Base-by-base conservation (phyloP, 2,888 invertebrate genomes). In the Lasioglossum marginatum region DNA sequence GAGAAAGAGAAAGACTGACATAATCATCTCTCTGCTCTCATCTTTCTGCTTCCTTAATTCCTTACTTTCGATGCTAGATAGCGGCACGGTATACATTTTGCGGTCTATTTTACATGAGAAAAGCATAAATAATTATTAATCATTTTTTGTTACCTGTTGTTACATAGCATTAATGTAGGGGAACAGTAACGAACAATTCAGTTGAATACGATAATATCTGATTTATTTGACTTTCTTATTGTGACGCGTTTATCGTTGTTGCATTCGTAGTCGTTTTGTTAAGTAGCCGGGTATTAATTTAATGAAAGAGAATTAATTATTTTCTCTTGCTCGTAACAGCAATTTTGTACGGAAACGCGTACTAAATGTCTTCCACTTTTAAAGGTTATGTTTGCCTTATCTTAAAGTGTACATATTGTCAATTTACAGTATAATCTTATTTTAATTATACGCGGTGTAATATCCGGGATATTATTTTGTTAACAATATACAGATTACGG, bases 71-170 rank as follows among this genome's bases (percentile, higher is more conserved):
- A 8, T 52, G 71, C 48, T n/a, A 72, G 27, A 31, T 83, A 19
- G 19, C 48, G 48, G 6, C 48, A 48, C 48, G 19, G 6, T 19
- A 6, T 19, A 48, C 2, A 6, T 48, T 19, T 19, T 6, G 6
- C 19, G 2, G 2, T 57, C 4, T n/a, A 19, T 31, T 45, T 31
- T 4, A 14, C 8, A 1, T 34, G n/a, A 10, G n/a, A 66, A 72
- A 52, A 8, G 66, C 63, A 5, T 82, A 43, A 77, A 57, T 68
- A 12, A 57, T 57, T 57, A 57, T 57, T 12, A n/a, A 57, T 57
- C 4, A 57, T 57, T 57, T 43, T 57, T n/a, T 57, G n/a, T 12
- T 57, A 57, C 3, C 57, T 57, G n/a, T n/a, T 4, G n/a, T 27
- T 27, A 12, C 57, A 4, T n/a, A n/a, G 12, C 23, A n/a, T 57